A percentile compares a stretch with the other conserved stretches of the same genome.
These are phyloP conservation scores for Megastigmus dorsalis DNA, from an alignment of 2,888 invertebrate genomes.

Conservation along the genomic window DNA sequence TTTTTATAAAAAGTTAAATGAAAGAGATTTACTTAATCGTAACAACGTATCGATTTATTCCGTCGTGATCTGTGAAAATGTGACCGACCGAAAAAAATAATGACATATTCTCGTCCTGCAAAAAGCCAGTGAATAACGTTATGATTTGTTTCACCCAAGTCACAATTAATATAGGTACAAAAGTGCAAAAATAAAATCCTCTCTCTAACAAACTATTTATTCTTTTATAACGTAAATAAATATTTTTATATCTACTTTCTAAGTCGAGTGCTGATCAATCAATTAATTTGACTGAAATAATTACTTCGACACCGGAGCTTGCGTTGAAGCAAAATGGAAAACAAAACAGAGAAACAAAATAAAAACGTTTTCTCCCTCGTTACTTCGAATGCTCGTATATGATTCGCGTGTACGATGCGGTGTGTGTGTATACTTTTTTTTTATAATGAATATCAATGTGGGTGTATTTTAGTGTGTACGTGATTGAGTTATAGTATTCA, in stretches of 20 bases:
- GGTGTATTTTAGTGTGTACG: slow-evolving; percentile 38
- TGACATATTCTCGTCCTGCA: slow-evolving; percentile 6
- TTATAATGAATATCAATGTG: slow-evolving; percentile 29
- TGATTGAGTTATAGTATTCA: slow-evolving; percentile 43
- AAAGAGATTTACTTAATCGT: slow-evolving; percentile 39
- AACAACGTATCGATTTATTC: slow-evolving; percentile 20
- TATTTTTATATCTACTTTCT: slow-evolving; percentile 43
- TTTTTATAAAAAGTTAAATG: slow-evolving; percentile 36
- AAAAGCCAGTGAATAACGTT: slow-evolving; percentile 21
- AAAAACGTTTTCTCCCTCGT: neutral
- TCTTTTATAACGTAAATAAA: slow-evolving; percentile 52
- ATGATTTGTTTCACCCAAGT: slow-evolving; percentile 41
- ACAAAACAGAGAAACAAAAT: slow-evolving; percentile 28
- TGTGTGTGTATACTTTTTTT: neutral
- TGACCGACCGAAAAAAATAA: slow-evolving; percentile 29
- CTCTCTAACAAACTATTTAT: slow-evolving; percentile 49
- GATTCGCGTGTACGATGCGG: slow-evolving; percentile 31
- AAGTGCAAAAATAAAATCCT: slow-evolving; percentile 54
- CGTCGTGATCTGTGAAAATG: slow-evolving; percentile 26
- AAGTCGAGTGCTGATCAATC: slow-evolving; percentile 32
- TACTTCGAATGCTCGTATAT: slow-evolving; percentile 23
- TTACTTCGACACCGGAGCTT: slow-evolving; percentile 3
- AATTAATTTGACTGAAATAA: slow-evolving; percentile 43
- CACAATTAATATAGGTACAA: slow-evolving; percentile 48
- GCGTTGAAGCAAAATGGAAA: slow-evolving; percentile 7